Percentiles rank a stretch among this genome's conserved stretches.
Evolutionary conservation across 2,797 vertebrate species (phyloP).

Genomic region (Parambassis ranga): DNA sequence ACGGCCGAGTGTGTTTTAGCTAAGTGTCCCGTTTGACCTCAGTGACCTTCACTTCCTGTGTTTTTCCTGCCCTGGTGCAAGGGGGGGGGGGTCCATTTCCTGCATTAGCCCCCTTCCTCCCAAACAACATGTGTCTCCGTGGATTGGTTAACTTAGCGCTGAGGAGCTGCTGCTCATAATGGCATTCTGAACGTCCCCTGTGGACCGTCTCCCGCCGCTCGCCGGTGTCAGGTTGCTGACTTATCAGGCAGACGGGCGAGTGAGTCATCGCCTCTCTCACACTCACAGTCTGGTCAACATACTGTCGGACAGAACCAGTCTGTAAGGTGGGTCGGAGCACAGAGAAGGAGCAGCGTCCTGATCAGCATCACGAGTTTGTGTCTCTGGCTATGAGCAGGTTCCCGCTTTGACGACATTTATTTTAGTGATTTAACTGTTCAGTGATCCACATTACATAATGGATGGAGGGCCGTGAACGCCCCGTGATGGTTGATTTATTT

Average conservation of each 20-base stretch:
- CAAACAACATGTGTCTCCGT: slow-evolving; percentile 59
- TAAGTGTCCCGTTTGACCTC: slow-evolving; percentile 63
- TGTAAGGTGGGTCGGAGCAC: too few relatives aligned
- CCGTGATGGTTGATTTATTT: too few relatives aligned
- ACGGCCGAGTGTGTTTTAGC: slow-evolving; percentile 38
- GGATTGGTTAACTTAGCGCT: slow-evolving; percentile 42
- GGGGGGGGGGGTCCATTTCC: slow-evolving; percentile 38
- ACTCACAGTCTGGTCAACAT: not conserved
- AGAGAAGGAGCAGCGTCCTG: too few relatives aligned
- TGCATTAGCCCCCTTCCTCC: slow-evolving; percentile 42
- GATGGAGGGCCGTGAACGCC: too few relatives aligned
- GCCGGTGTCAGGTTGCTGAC: slow-evolving; percentile 57
- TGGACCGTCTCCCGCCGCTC: slow-evolving; percentile 29
- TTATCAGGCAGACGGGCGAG: slow-evolving; percentile 31
- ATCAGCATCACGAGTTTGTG: too few relatives aligned
- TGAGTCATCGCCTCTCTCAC: slow-evolving; percentile 30
- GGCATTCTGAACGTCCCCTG: slow-evolving; percentile 54
- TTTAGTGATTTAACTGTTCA: too few relatives aligned
- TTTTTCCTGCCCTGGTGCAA: slow-evolving; percentile 39
- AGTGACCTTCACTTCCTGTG: slow-evolving; percentile 41
- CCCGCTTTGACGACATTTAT: too few relatives aligned
- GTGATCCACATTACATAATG: too few relatives aligned
- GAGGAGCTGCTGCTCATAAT: slow-evolving; percentile 50
- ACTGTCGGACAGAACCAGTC: not conserved
- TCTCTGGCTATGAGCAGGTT: too few relatives aligned